Evolutionary conservation across 2,113 vertebrate genomes (phyloP).

Genomic region (Phaetusa simplex): DNA sequence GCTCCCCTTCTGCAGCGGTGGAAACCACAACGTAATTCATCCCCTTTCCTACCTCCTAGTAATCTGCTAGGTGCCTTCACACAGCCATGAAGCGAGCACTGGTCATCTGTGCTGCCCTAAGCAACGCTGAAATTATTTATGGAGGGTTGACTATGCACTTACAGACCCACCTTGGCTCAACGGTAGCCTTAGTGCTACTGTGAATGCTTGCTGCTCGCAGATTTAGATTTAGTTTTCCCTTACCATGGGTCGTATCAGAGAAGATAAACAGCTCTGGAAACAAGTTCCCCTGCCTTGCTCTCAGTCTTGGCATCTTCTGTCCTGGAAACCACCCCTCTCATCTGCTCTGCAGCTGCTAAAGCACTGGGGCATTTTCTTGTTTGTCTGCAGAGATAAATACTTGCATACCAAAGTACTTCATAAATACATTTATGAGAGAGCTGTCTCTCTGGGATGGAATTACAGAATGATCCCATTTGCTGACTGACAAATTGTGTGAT

Average conservation of each 20-base stretch:
- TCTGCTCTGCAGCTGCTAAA: background rate
- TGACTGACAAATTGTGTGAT: background rate
- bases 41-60: background rate
- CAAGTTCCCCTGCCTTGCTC: background rate
- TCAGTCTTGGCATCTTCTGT: background rate
- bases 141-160: background rate
- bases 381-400: background rate
- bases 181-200: background rate
- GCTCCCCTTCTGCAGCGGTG: background rate
- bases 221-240: background rate
- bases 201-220: background rate
- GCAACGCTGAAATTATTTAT: background rate
- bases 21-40: background rate
- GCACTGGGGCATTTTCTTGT: background rate
- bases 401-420: background rate
- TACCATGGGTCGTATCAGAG: background rate
- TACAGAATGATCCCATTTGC: background rate
- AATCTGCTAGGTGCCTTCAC: background rate
- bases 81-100: background rate
- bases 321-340: background rate
- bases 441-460: background rate
- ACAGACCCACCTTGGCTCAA: background rate
- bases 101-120: background rate
- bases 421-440: background rate
- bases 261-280: background rate